Percentiles rank a stretch among this genome's conserved stretches.
phyloP scores from a whole-genome alignment of 1,140 invertebrate species.

The Drosophila pallidifrons region DNA sequence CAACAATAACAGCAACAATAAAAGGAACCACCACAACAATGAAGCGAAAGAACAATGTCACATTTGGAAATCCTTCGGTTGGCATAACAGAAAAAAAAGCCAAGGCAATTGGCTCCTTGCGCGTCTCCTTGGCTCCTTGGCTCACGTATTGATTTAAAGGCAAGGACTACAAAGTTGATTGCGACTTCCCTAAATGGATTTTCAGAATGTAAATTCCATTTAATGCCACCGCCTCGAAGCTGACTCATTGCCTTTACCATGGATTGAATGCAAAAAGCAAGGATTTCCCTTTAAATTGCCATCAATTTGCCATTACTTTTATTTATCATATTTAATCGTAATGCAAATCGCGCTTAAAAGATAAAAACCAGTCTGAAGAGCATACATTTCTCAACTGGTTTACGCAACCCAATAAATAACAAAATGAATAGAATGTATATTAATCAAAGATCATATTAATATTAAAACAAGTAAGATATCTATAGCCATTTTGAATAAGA shows the following conservation, averaged over 20 bases:
- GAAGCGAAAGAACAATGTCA: conserved; percentile 55
- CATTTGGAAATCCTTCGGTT: conserved; percentile 70
- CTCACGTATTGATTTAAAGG: conserved; percentile 45
- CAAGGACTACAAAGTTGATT: conserved; percentile 31
- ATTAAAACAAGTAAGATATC: no score
- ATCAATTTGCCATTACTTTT: conserved; percentile 1
- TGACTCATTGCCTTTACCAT: conserved; percentile 26
- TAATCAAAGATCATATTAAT: no score
- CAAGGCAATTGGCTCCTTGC: conserved; percentile 55
- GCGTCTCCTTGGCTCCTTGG: conserved; percentile 16
- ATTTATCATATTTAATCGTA: background rate
- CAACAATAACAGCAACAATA: conserved; percentile 29
- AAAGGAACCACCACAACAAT: conserved; percentile 30
- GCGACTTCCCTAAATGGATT: conserved; percentile 17
- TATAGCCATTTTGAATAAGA: no score
- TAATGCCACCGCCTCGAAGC: conserved; percentile 22
- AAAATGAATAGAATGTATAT: no score
- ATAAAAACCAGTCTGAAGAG: background rate
- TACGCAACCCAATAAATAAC: no score
- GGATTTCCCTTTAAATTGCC: conserved; percentile 3
- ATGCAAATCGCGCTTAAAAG: background rate
- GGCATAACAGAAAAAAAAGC: conserved; percentile 49
- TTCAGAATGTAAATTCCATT: conserved; percentile 43
- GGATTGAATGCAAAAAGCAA: background rate
- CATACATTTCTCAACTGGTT: background rate